A percentile compares a stretch with the other conserved stretches of the same genome.
Evolutionary conservation across 2,888 invertebrate species (phyloP).

Genomic region (Drosophila leonis): DNA sequence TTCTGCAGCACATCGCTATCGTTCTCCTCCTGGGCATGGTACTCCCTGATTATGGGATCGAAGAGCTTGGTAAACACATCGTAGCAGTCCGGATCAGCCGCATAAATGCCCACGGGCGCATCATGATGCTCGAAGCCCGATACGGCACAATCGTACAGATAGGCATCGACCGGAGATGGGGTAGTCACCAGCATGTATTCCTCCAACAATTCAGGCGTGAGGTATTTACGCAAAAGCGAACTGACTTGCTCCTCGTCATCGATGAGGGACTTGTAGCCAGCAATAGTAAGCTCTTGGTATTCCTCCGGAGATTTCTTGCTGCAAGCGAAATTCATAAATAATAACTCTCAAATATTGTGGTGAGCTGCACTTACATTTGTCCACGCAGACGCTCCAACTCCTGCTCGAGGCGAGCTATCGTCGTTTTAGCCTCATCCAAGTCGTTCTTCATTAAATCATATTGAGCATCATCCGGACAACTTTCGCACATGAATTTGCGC

Average conservation of each 20-base stretch:
- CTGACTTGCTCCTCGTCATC: conserved; percentile 86
- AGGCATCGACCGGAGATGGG: conserved; percentile 86
- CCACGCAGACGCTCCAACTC: conserved; percentile 82
- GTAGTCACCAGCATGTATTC: conserved; percentile 87
- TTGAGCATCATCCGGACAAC: conserved; percentile 84
- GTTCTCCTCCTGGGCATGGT: conserved; percentile 86
- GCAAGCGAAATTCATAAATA: background rate
- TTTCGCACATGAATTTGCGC: conserved; percentile 84
- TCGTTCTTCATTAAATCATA: conserved; percentile 83
- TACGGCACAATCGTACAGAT: conserved; percentile 88
- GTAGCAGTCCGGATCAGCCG: conserved; percentile 89
- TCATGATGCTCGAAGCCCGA: conserved; percentile 89
- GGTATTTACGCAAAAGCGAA: conserved; percentile 88
- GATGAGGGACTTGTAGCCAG: conserved; percentile 86
- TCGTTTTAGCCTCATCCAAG: conserved; percentile 79
- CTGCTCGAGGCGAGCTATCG: conserved; percentile 81
- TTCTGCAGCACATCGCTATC: conserved; percentile 88
- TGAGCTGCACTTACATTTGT: conserved; percentile 78
- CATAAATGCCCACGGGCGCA: conserved; percentile 88
- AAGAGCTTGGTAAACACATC: conserved; percentile 88
- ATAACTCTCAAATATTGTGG: no score
- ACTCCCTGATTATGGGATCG: conserved; percentile 89
- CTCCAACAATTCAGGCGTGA: conserved; percentile 87
- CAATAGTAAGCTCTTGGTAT: conserved; percentile 85
- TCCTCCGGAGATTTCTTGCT: conserved; percentile 84